These are phyloP conservation scores for Heliconius hermathena DNA, from an alignment of 1,140 invertebrate species.

Conservation along the genomic window DNA sequence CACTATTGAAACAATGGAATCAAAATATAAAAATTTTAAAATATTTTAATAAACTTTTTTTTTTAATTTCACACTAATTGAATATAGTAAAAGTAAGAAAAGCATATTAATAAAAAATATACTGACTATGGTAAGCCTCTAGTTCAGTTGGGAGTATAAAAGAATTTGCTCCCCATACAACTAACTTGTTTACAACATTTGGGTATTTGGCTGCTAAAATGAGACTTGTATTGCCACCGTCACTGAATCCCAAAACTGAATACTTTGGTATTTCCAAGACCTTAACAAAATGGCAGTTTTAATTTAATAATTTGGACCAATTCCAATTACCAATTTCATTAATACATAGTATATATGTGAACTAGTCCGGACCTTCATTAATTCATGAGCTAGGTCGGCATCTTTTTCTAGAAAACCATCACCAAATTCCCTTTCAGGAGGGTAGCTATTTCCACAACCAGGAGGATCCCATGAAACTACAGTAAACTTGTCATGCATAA, in stretches of 20 bases:
- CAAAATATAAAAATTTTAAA: too few relatives aligned
- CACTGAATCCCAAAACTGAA: slow-evolving; percentile 94
- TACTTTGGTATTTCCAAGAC: slow-evolving; percentile 86
- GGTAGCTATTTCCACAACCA: slow-evolving; percentile 92
- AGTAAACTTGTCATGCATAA: slow-evolving; percentile 87
- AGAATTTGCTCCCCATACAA: slow-evolving; percentile 90
- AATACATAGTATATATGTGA: neutral
- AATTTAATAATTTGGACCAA: neutral
- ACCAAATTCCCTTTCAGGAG: slow-evolving; percentile 87
- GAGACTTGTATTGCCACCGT: slow-evolving; percentile 91
- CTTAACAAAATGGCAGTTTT: slow-evolving; percentile 55
- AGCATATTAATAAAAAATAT: neutral
- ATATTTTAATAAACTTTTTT: too few relatives aligned
- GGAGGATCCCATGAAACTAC: slow-evolving; percentile 94
- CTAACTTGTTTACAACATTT: slow-evolving; percentile 86
- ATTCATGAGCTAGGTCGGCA: slow-evolving; percentile 85
- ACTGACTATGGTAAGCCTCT: slow-evolving; percentile 83
- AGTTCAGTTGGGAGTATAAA: slow-evolving; percentile 88
- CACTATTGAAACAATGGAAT: too few relatives aligned
- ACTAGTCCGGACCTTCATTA: slow-evolving; percentile 86
- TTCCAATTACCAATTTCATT: neutral
- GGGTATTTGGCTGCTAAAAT: slow-evolving; percentile 88
- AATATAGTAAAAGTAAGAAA: too few relatives aligned
- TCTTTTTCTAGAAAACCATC: slow-evolving; percentile 89
- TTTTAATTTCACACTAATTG: too few relatives aligned